Conservation (phyloP, 2,888 invertebrate species). For the Eupithecia dodoneata region DNA sequence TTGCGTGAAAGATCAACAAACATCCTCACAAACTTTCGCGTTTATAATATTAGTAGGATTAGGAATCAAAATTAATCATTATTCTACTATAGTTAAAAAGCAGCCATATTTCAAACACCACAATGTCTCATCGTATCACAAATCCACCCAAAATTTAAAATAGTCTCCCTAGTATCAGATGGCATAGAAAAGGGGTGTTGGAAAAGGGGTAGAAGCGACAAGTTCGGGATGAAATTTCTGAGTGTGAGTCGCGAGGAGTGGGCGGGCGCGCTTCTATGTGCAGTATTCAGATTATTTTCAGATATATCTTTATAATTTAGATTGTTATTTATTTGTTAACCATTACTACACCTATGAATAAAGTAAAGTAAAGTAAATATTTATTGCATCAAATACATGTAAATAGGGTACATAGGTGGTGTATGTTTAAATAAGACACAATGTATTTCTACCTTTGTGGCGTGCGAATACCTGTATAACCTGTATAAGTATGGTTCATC, state of each 20-base stretch:
- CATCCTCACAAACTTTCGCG: too few species aligned
- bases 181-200: constrained; percentile 36
- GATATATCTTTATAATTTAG: background rate
- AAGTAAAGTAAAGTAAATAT: too few species aligned
- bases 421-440: too few species aligned
- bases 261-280: constrained; percentile 53
- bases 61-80: too few species aligned
- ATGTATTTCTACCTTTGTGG: too few species aligned
- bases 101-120: background rate
- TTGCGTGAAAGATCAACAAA: too few species aligned
- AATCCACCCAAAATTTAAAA: constrained; percentile 16
- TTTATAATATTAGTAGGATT: too few species aligned
- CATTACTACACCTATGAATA: background rate
- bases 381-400: too few species aligned
- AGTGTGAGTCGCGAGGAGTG: constrained; percentile 70
- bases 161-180: constrained; percentile 11
- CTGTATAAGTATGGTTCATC: too few species aligned
- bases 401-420: too few species aligned
- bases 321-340: background rate
- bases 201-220: constrained; percentile 56
- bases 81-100: background rate
- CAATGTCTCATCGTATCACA: constrained; percentile 23
- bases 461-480: too few species aligned
- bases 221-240: constrained; percentile 72
- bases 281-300: constrained; percentile 53